phyloP scores from a whole-genome alignment of 2,113 vertebrate species.

The Puffinus mauretanicus region DNA sequence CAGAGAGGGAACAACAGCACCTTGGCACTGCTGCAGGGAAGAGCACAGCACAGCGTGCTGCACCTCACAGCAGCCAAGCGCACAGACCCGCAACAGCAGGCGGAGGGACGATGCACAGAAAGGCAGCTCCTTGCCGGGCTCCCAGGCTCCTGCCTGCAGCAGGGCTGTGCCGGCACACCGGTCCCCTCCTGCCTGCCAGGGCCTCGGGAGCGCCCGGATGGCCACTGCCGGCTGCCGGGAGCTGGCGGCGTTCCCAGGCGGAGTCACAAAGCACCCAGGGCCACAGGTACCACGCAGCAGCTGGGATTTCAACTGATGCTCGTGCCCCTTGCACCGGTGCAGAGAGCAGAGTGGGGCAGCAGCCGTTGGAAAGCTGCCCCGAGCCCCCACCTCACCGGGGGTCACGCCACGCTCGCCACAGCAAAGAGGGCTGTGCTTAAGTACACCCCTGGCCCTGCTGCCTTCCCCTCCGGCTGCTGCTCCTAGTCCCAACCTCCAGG shows the following conservation, averaged over 20 bases:
- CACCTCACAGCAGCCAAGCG: not conserved
- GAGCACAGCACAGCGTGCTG: not conserved
- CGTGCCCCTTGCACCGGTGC: not conserved
- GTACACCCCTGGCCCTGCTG: accelerated
- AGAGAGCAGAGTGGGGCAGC: not conserved
- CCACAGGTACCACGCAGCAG: not conserved
- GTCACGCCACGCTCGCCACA: not conserved
- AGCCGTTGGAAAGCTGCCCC: not conserved
- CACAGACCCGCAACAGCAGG: not conserved
- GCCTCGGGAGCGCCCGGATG: accelerated
- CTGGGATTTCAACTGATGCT: not conserved
- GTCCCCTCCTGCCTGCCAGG: not conserved
- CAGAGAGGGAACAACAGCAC: not conserved
- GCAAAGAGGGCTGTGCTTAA: not conserved
- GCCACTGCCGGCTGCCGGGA: not conserved
- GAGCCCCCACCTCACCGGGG: not conserved
- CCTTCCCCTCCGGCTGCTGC: not conserved
- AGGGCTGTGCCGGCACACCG: not conserved
- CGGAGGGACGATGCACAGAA: accelerated
- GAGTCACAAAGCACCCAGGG: not conserved
- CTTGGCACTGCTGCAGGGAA: not conserved
- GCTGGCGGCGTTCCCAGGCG: not conserved
- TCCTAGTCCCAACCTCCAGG: not conserved
- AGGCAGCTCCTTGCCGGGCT: not conserved
- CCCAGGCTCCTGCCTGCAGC: not conserved